Conservation (phyloP, 2,888 invertebrate genomes). For the Caenorhabditis sp. region DNA sequence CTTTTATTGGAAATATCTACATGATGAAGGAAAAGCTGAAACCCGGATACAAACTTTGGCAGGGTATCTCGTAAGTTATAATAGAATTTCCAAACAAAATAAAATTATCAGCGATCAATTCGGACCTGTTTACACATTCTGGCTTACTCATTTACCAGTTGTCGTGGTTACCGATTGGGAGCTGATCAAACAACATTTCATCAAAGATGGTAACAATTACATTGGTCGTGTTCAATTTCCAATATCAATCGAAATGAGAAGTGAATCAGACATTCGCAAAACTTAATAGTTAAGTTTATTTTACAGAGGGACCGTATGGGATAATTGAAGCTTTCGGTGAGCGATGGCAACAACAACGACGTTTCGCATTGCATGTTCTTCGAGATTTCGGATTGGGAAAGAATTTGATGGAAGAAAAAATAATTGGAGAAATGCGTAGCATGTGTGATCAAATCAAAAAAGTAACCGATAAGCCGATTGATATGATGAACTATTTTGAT, state of each 20-base stretch:
- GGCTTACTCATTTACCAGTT: slow-evolving; percentile 32
- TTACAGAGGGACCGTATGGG: slow-evolving; percentile 31
- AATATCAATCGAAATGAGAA: slow-evolving; percentile 11
- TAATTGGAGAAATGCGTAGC: slow-evolving; percentile 19
- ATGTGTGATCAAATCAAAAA: slow-evolving; percentile 17
- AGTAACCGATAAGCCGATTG: slow-evolving; percentile 5
- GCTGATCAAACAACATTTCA: slow-evolving; percentile 32
- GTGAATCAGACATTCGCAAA: no score
- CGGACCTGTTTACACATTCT: slow-evolving; percentile 39
- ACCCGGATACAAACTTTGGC: slow-evolving; percentile 35
- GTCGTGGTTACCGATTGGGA: slow-evolving; percentile 31
- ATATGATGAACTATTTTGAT: slow-evolving; percentile 36
- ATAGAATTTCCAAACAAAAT: no score
- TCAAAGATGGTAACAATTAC: slow-evolving; percentile 5
- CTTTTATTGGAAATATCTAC: slow-evolving; percentile 30
- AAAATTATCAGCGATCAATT: slow-evolving; percentile 34
- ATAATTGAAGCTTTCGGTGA: slow-evolving; percentile 34
- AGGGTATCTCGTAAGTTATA: slow-evolving; percentile 15
- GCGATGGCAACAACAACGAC: slow-evolving; percentile 30
- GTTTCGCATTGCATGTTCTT: slow-evolving; percentile 45
- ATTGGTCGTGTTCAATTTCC: no score
- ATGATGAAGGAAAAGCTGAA: slow-evolving; percentile 17
- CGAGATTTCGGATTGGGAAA: slow-evolving; percentile 49
- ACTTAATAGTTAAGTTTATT: neutral
- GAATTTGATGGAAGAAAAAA: slow-evolving; percentile 49